Evolutionary conservation across 2,113 vertebrate species (phyloP).

Genomic region (Zosterops lateralis): DNA sequence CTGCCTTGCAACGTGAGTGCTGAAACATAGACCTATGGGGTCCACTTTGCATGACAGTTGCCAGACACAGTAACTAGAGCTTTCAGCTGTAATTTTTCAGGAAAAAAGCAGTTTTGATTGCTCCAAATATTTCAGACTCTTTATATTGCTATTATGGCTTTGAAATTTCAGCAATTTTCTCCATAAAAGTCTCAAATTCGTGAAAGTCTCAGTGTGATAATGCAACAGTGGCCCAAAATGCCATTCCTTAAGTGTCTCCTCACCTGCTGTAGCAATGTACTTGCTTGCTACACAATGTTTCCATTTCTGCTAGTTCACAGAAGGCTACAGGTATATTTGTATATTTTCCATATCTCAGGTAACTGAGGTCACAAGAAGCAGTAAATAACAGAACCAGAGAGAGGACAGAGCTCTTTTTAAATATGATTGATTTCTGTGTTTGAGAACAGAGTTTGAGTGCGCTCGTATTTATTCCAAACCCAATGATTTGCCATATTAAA

Average conservation of each 20-base stretch:
- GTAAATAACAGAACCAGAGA: neutral
- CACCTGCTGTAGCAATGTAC: neutral
- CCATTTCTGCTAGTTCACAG: neutral
- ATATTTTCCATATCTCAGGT: neutral
- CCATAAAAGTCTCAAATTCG: neutral
- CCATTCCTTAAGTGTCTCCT: neutral
- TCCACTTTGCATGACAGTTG: neutral
- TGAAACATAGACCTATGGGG: fast-evolving
- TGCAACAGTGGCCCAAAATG: fast-evolving
- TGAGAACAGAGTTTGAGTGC: neutral
- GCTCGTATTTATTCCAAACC: neutral
- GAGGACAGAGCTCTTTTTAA: no score
- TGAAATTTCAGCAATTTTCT: neutral
- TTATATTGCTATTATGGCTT: neutral
- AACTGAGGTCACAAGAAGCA: neutral
- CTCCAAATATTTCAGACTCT: neutral
- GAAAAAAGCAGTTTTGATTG: neutral
- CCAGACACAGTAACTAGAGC: neutral
- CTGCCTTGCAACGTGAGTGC: fast-evolving
- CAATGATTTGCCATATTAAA: neutral
- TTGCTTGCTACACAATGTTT: neutral
- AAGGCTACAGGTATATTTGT: neutral
- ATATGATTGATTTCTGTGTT: neutral
- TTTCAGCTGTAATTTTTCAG: neutral
- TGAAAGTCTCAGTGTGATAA: neutral